Percentiles rank a stretch among this genome's conserved stretches.
Conservation (phyloP, 2,797 vertebrate genomes). For the Hemibagrus guttatus region DNA sequence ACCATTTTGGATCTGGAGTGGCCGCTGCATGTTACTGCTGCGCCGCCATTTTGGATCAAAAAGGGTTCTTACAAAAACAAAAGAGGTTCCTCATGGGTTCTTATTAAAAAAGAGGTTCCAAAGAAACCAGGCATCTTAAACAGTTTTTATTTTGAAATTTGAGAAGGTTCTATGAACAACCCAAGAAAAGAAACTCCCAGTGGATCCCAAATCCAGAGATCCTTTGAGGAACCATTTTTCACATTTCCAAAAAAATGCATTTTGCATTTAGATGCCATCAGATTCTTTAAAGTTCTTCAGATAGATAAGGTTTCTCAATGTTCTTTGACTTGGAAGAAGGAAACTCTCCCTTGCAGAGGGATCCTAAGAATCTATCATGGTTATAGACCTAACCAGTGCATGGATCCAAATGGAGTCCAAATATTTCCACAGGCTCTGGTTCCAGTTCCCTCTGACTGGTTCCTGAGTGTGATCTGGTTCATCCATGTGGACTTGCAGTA, state of each 20-base stretch:
- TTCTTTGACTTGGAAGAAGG: background rate
- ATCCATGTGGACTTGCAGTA: conserved; percentile 64
- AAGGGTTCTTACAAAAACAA: no score
- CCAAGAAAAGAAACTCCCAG: background rate
- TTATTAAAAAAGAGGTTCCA: no score
- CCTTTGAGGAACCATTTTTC: background rate
- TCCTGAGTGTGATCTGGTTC: conserved; percentile 59
- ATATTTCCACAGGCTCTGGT: conserved; percentile 12
- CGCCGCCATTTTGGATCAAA: no score
- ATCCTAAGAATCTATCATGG: background rate
- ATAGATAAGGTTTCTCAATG: background rate
- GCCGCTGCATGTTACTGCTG: no score
- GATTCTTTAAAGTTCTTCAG: background rate
- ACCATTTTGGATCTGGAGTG: no score
- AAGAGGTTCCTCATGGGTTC: no score
- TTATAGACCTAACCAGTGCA: background rate
- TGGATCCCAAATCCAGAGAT: background rate
- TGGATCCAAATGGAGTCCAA: background rate
- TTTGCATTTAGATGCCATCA: no score
- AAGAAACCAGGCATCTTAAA: background rate
- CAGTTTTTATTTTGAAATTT: background rate
- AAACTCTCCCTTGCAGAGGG: background rate
- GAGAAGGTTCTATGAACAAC: background rate
- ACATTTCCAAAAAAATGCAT: no score
- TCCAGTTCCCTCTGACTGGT: conserved; percentile 61